phyloP scores from a whole-genome alignment of 2,797 vertebrate genomes.

The Harpagifer antarcticus region DNA sequence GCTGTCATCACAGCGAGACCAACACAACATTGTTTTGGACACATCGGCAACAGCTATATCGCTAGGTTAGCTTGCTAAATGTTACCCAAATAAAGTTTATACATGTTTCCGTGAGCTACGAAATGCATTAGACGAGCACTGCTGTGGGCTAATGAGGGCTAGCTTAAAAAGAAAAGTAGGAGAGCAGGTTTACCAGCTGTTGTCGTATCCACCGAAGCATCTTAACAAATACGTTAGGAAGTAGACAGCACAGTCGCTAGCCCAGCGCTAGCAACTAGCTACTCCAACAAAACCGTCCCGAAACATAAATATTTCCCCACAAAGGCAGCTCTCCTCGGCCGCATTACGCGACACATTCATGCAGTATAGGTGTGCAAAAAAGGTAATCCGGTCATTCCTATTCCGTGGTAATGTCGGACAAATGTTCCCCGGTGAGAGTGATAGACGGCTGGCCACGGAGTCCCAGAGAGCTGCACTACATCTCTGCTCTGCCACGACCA shows the following conservation, averaged over 20 bases:
- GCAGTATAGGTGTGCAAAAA: slow-evolving; percentile 1
- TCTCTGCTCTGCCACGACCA: slow-evolving; percentile 66
- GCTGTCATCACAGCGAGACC: slow-evolving; percentile 29
- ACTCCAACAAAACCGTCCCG: slow-evolving; percentile 68
- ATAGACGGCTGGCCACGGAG: slow-evolving; percentile 61
- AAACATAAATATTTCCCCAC: slow-evolving; percentile 66
- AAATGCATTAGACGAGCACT: too few relatives aligned
- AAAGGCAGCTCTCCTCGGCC: slow-evolving; percentile 39
- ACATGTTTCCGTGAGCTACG: background rate
- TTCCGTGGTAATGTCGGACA: slow-evolving; percentile 34
- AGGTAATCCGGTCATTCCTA: slow-evolving; percentile 22
- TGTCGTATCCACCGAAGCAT: slow-evolving; percentile 97
- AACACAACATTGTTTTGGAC: slow-evolving; percentile 37
- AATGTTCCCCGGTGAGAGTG: slow-evolving; percentile 56
- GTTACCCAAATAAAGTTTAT: slow-evolving; percentile 51
- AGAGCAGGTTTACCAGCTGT: slow-evolving; percentile 89
- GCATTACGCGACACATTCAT: slow-evolving; percentile 68
- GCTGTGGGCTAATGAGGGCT: background rate
- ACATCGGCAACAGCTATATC: slow-evolving; percentile 41
- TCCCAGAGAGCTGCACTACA: slow-evolving; percentile 70
- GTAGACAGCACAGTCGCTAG: slow-evolving; percentile 68
- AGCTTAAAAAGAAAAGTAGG: slow-evolving; percentile 2
- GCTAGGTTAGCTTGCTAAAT: slow-evolving; percentile 32
- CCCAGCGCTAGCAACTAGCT: slow-evolving; percentile 78
- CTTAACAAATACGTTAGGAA: slow-evolving; percentile 65